Evolutionary conservation across 2,888 invertebrate genomes (phyloP).

Genomic region (Incurvaria masculella): DNA sequence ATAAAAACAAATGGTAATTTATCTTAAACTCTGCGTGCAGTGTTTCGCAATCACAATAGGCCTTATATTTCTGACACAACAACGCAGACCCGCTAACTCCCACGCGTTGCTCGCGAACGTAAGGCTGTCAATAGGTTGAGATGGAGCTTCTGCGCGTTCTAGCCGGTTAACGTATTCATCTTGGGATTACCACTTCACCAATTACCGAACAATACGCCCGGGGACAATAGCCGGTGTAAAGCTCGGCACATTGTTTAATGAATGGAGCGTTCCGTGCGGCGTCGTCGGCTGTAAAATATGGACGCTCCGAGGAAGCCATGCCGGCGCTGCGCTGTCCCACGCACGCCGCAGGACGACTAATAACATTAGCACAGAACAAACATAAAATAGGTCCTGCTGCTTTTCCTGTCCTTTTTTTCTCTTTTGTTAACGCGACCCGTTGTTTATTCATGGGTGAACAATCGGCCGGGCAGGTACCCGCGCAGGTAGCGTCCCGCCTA

Average conservation of each 20-base stretch:
- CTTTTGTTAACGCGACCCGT: neutral
- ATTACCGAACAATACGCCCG: neutral
- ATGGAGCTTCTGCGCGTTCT: neutral
- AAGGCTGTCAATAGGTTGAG: neutral
- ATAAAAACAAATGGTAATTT: neutral
- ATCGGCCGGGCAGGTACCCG: neutral
- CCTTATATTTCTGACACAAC: neutral
- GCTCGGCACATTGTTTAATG: neutral
- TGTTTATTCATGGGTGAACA: neutral
- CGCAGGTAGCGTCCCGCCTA: neutral
- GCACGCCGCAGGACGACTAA: neutral
- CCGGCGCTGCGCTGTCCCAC: neutral
- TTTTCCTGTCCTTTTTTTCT: neutral
- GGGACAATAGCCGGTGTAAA: neutral
- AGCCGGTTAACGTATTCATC: neutral
- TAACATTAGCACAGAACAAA: neutral
- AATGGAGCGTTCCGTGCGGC: neutral
- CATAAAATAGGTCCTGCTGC: neutral
- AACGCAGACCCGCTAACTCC: neutral
- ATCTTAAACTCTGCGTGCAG: neutral
- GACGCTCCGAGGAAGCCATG: neutral
- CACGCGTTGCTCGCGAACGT: neutral
- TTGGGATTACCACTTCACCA: neutral
- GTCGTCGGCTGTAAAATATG: neutral
- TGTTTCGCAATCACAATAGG: neutral